Evolutionary conservation across 2,113 vertebrate species (phyloP), one percentile per base, ranked within the genome.

Genomic region (Hiodon tergisus): DNA sequence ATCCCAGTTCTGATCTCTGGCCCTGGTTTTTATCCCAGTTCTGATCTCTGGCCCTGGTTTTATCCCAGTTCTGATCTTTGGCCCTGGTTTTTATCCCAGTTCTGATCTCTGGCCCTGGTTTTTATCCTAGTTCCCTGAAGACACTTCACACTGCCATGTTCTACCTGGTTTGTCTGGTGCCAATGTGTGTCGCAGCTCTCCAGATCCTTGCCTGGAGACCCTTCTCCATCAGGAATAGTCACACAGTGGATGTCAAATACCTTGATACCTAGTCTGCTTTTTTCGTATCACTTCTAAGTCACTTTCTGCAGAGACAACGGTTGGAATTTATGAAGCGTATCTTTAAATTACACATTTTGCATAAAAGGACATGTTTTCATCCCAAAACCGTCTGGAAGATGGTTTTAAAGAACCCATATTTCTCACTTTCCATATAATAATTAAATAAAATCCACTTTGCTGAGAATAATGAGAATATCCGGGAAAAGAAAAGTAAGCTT

Each of bases 151-250:
- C 84, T 46, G 80, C 86, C 84, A 92, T 96, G 94, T 96, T 97
- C 89, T 87, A 85, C 83, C 70, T 96, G 90, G 86, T 95, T 73
- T 97, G 95, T 55, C 76, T 94, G 84, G 85, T 94, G 61, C 94
- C 95, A 0, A 17, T 96, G 77, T 89, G 86, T 81, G 77, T 94
- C 5, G 80, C 94, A 31, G 66, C 76, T 3, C 9, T 91, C 17
- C 94, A 95, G 82, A 90, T 93, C 69, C 74, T 96, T 78, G 87
- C 83, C 0, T 97, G 95, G 94, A 94, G 81, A 59, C 91, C 85
- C 0, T 96, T 94, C 82, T 94, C 94, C 4, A 93, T 94, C 79
- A 91, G 92, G 76, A 90, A 77, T 73, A 97, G 92, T 78, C 95
- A 97, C 73, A 77, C 83, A 0, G 71, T 85, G 0, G 83, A 87